Evolutionary conservation across 1,140 invertebrate species (phyloP), one percentile per base, ranked within the genome.

Genomic region (Bombus consobrinus): DNA sequence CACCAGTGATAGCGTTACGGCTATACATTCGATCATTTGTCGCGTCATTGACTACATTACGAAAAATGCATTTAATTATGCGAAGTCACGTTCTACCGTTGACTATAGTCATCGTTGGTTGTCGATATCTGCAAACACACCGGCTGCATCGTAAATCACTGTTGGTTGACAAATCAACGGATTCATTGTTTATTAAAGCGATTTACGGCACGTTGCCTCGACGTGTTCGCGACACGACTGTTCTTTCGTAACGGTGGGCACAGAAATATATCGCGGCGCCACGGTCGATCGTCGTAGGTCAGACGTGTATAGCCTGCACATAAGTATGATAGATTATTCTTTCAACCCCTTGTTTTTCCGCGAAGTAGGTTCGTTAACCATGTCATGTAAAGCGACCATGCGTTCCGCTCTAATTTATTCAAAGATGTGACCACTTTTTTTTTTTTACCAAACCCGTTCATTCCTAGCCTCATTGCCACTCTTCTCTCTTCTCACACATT

Each of bases 321-420:
- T 89, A 89, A 87, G 88, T 90, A 86, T 78, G 80, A 89, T 92
- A 90, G 91, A 92, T 92, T 92, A 92, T 91, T 91, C 89, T 87
- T 91, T 89, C 88, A 87, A 76, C 82, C 91, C 79, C 82, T 90
- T 91, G 83, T 84, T 89, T 86, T 87, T 83, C 77, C 74, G 39
- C 53, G 81, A 83, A 87, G 76, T 80, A 74, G 87, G 76, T 90
- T 86, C 85, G 84, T 88, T 91, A 88, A 73, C 74, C 71, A 79
- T 76, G 83, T 80, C 76, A 73, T 86, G 68, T 71, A 75, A 64
- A 86, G 68, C 68, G 83, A 12, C 74, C 53, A 28, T 32, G 80
- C 72, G 62, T 62, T 34, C 80, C 69, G 57, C 66, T 73, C 75
- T 83, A 81, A 89, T 89, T 87, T 89, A 87, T 87, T 78, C 76